Evolutionary conservation across 2,797 vertebrate species (phyloP).

Genomic region (Caiman crocodilus): DNA sequence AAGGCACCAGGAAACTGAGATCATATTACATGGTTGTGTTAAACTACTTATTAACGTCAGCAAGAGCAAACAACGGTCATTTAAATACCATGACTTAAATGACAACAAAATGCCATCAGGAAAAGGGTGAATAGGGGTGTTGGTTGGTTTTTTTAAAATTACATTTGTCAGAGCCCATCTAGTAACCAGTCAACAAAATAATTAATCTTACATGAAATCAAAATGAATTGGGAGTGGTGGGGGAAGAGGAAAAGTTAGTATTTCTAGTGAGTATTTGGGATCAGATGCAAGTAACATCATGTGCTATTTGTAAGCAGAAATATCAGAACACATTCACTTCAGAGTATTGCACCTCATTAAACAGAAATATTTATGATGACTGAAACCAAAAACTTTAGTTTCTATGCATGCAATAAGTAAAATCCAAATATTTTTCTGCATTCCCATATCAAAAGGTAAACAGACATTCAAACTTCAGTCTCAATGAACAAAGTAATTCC

Average conservation of each 20-base stretch:
- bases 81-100: neutral
- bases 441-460: accelerated
- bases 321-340: neutral
- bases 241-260: accelerated
- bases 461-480: accelerated
- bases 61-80: neutral
- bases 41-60: neutral
- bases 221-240: neutral
- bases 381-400: neutral
- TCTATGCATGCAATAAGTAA: neutral
- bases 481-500: neutral
- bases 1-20: neutral
- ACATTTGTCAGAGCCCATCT: neutral
- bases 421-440: neutral
- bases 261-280: neutral
- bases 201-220: neutral
- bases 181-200: neutral
- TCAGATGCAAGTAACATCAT: neutral
- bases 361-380: accelerated
- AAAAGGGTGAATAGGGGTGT: neutral
- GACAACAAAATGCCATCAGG: neutral
- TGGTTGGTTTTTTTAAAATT: neutral
- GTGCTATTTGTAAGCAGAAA: neutral
- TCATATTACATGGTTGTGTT: neutral
- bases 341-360: neutral